A percentile compares a stretch with the other conserved stretches of the same genome.
These are phyloP conservation scores for Phycodurus eques DNA, from an alignment of 2,113 vertebrate genomes.

Conservation along the genomic window DNA sequence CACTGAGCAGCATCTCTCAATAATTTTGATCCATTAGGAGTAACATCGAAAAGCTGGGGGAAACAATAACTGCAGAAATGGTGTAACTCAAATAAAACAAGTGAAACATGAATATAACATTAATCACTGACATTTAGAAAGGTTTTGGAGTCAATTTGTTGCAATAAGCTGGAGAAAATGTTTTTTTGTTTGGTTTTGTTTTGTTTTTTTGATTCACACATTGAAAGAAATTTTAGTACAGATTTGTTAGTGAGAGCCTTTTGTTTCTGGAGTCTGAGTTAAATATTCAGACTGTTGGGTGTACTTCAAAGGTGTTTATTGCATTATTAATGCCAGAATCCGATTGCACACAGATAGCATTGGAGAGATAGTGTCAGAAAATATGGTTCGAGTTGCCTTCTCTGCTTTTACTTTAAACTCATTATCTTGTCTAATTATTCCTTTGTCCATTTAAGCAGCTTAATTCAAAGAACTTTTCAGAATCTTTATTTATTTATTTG, in stretches of 20 bases:
- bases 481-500: conserved; percentile 52
- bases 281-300: conserved; percentile 58
- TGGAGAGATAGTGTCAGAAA: conserved; percentile 59
- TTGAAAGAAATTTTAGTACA: conserved; percentile 30
- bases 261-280: conserved; percentile 44
- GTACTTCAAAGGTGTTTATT: conserved; percentile 66
- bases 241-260: conserved; percentile 21
- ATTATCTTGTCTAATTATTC: conserved; percentile 74
- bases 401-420: conserved; percentile 66
- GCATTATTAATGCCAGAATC: conserved; percentile 66
- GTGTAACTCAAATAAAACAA: conserved; percentile 11
- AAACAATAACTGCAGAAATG: neutral
- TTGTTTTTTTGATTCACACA: conserved; percentile 4
- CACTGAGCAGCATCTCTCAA: conserved; percentile 9
- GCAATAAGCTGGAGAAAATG: conserved; percentile 18
- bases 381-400: conserved; percentile 49
- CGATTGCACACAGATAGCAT: conserved; percentile 45
- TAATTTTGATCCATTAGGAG: conserved; percentile 22
- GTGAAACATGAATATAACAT: conserved; percentile 36
- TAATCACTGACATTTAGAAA: conserved; percentile 26
- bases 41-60: conserved; percentile 14
- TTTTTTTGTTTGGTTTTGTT: neutral
- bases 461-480: conserved; percentile 68
- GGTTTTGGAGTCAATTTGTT: conserved; percentile 26
- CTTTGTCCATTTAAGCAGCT: conserved; percentile 67